These are phyloP conservation scores for silkworm (Bombyx mori) DNA, from an alignment of 1,140 invertebrate genomes.

Conservation along the genomic window DNA sequence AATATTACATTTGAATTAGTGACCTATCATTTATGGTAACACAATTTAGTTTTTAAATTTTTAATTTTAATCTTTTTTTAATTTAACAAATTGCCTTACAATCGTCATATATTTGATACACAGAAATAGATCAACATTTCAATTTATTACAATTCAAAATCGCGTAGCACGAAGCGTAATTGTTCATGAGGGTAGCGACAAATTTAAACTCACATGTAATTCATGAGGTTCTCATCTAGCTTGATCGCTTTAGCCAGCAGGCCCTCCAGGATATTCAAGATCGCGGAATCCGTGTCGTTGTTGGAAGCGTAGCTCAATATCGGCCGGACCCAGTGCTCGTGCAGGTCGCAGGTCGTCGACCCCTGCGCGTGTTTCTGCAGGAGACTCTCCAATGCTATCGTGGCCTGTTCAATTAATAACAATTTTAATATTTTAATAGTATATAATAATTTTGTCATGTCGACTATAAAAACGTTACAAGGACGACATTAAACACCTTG, in stretches of 20 bases:
- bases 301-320: slow-evolving; percentile 26
- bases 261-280: slow-evolving; percentile 33
- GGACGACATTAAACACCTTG: no score
- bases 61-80: background rate
- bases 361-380: slow-evolving; percentile 32
- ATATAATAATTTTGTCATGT: no score
- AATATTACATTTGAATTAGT: no score
- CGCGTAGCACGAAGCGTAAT: no score
- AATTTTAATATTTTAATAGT: no score
- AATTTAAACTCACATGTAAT: slow-evolving; percentile 34
- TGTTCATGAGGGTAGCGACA: no score
- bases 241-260: slow-evolving; percentile 38
- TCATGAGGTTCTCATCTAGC: slow-evolving; percentile 30
- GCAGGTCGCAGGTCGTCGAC: slow-evolving; percentile 18
- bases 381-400: slow-evolving; percentile 39
- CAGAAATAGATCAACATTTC: no score
- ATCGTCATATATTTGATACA: no score
- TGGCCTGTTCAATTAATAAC: slow-evolving; percentile 25
- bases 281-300: slow-evolving; percentile 18
- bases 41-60: no score
- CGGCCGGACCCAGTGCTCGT: slow-evolving; percentile 35
- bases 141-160: no score
- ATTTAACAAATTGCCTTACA: background rate
- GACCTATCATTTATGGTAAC: no score
- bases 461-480: no score